Conservation (phyloP, 2,888 invertebrate species). For the Caenorhabditis sp. region DNA sequence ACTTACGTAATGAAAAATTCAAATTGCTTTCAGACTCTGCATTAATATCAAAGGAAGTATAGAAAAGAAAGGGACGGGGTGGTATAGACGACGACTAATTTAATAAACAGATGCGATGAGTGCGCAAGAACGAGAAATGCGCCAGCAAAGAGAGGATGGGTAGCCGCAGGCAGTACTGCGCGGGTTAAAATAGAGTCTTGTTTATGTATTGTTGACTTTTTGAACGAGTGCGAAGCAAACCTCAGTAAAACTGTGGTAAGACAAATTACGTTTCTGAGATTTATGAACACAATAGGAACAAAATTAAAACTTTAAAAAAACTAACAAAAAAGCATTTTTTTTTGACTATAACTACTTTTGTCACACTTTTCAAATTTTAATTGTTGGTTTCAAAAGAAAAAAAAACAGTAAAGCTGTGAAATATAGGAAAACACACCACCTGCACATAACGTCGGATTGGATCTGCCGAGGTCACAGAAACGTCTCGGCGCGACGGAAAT, state of each 20-base stretch:
- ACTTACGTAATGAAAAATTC: conserved; percentile 18
- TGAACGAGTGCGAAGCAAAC: no score
- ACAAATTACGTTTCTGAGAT: no score
- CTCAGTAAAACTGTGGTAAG: no score
- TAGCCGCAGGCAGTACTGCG: background rate
- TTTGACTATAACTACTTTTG: no score
- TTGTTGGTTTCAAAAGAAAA: background rate
- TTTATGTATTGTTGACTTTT: no score
- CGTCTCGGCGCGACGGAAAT: conserved; percentile 8
- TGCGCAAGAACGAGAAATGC: conserved; percentile 19
- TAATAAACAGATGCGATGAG: conserved; percentile 16
- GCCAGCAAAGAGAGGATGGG: background rate
- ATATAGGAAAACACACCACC: conserved; percentile 4
- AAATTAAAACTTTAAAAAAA: no score
- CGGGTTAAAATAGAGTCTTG: no score
- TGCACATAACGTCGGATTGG: conserved; percentile 11
- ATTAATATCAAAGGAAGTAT: background rate
- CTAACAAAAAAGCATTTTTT: no score
- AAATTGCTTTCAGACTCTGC: conserved; percentile 4
- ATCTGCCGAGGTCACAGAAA: conserved; percentile 11
- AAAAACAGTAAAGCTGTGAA: no score
- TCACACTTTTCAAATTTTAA: background rate
- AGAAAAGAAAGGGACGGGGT: conserved; percentile 1
- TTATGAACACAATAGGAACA: no score
- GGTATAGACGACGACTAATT: conserved; percentile 22